These are phyloP conservation scores for Hoplias malabaricus DNA, from an alignment of 2,113 vertebrate genomes.

Conservation along the genomic window DNA sequence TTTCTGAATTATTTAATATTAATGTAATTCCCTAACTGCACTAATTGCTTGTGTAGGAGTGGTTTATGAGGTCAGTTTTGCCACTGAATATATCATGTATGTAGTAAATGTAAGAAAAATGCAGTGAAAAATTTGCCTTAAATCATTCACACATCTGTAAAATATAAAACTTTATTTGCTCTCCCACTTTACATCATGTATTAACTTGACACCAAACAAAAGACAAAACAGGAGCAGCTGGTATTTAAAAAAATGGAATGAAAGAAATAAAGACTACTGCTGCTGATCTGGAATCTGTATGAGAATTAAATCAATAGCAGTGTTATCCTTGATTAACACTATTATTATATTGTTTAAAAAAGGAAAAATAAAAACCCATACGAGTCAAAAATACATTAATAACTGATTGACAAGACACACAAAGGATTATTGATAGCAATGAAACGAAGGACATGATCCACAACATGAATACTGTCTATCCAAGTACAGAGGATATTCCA, in stretches of 20 bases:
- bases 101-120: too few relatives aligned
- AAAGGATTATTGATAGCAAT: background rate
- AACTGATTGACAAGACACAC: slow-evolving; percentile 7
- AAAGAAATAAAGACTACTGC: background rate
- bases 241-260: background rate
- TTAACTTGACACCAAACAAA: slow-evolving; percentile 18
- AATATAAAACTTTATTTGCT: slow-evolving; percentile 44
- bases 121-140: too few relatives aligned
- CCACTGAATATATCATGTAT: too few relatives aligned
- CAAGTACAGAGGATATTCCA: background rate
- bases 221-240: background rate
- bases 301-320: background rate
- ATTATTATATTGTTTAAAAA: background rate
- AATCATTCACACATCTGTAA: background rate
- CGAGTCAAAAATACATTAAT: background rate
- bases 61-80: too few relatives aligned
- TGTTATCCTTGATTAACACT: background rate
- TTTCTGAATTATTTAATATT: too few relatives aligned
- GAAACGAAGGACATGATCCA: background rate
- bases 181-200: slow-evolving; percentile 6
- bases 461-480: slow-evolving; percentile 1
- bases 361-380: background rate
- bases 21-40: too few relatives aligned
- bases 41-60: too few relatives aligned
- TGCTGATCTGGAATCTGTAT: background rate